A percentile compares a stretch with the other conserved stretches of the same genome.
phyloP scores from a whole-genome alignment of 2,113 vertebrate species.

The Heterotilapia buettikoferi region DNA sequence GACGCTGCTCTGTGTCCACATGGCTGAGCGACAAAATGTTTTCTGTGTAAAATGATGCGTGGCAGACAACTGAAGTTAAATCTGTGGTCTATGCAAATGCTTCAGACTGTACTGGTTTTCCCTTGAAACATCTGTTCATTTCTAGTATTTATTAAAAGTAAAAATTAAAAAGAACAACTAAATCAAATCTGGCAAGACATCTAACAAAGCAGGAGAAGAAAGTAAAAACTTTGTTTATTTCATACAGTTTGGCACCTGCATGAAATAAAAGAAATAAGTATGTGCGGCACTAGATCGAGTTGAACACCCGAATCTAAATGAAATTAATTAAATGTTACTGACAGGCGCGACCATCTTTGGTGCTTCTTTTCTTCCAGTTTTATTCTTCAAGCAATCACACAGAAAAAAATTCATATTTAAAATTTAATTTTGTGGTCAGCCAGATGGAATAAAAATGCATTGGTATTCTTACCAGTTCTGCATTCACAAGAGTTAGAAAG shows the following conservation, averaged over 20 bases:
- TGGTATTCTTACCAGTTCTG: neutral
- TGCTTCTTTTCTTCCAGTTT: neutral
- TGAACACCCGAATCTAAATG: neutral
- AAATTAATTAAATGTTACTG: neutral
- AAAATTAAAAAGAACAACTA: neutral
- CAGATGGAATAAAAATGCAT: neutral
- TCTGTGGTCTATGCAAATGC: neutral
- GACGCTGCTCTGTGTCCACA: neutral
- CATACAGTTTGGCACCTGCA: neutral
- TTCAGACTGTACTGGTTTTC: neutral
- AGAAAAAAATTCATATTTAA: neutral
- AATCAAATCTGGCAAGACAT: neutral
- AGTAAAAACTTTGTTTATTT: neutral
- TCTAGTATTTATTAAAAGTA: neutral
- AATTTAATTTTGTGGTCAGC: neutral
- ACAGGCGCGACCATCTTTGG: neutral
- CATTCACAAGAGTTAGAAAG: neutral
- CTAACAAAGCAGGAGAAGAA: neutral
- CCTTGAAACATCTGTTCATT: neutral
- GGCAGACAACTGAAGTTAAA: neutral
- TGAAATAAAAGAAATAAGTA: neutral
- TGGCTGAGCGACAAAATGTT: neutral
- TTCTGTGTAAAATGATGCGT: neutral
- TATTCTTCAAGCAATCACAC: fast-evolving
- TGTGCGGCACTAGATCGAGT: neutral